These are phyloP conservation scores for Hemitrygon akajei DNA, from an alignment of 2,797 vertebrate genomes.

Conservation along the genomic window DNA sequence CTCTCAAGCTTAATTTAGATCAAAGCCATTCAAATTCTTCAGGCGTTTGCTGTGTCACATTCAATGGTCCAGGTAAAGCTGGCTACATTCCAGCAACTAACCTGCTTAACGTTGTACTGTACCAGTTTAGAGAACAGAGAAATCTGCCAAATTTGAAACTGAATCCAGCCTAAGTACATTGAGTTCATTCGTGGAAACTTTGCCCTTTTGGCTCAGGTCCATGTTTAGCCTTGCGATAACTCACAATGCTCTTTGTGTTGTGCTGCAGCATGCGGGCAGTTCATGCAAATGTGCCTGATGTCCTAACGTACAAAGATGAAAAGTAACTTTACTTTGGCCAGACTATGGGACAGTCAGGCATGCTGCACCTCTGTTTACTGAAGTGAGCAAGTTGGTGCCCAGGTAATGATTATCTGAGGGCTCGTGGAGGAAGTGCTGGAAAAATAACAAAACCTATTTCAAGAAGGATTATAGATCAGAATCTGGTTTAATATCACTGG, in stretches of 20 bases:
- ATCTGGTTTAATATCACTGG: no score
- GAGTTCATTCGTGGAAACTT: not conserved
- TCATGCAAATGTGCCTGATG: not conserved
- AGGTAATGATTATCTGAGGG: not conserved
- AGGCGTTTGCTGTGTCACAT: slow-evolving; percentile 3
- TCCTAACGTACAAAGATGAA: not conserved
- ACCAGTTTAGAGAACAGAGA: not conserved
- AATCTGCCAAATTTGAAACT: slow-evolving; percentile 28
- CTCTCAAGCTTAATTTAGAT: slow-evolving; percentile 20
- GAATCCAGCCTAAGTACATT: not conserved
- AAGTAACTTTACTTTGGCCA: not conserved
- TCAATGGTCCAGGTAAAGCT: slow-evolving; percentile 19
- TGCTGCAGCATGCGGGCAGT: not conserved
- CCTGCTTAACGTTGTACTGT: not conserved
- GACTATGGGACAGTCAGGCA: not conserved
- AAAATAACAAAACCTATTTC: not conserved
- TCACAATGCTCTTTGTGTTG: not conserved
- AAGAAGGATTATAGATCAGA: not conserved
- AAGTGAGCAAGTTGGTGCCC: not conserved
- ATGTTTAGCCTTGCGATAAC: not conserved
- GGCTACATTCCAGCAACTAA: not conserved
- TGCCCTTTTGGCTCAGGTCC: not conserved
- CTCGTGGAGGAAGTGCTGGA: not conserved
- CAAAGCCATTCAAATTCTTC: not conserved
- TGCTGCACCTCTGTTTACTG: not conserved